Percentiles rank a stretch among this genome's conserved stretches.
These are phyloP conservation scores for Todiramphus saurophagus DNA, from an alignment of 2,113 vertebrate genomes.

Conservation along the genomic window DNA sequence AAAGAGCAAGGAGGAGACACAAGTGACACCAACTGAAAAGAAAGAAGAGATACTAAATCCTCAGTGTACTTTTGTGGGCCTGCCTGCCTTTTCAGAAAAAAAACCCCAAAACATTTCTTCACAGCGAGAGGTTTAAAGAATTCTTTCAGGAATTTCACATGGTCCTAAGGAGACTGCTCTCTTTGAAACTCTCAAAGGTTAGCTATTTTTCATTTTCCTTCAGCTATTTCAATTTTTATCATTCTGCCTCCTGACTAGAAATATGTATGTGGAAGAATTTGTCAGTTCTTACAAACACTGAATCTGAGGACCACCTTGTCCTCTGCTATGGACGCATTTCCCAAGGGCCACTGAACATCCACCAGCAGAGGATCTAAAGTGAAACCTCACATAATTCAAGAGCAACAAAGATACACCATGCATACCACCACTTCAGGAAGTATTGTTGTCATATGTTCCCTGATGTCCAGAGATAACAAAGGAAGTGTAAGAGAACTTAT, in stretches of 20 bases:
- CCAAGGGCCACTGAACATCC: neutral
- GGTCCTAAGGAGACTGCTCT: neutral
- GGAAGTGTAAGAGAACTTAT: neutral
- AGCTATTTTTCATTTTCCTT: constrained; percentile 21
- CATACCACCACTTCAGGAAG: neutral
- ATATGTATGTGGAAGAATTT: neutral
- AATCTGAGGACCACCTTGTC: neutral
- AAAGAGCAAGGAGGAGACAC: constrained; percentile 36
- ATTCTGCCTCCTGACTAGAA: neutral
- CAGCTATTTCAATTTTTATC: neutral
- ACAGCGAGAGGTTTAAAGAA: neutral
- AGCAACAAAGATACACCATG: neutral
- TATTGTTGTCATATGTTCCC: neutral
- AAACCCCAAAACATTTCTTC: neutral
- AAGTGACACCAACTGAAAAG: neutral
- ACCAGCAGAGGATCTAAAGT: neutral
- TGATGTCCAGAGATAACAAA: neutral
- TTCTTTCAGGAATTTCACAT: constrained; percentile 9
- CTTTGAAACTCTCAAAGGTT: neutral
- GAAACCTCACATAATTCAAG: neutral
- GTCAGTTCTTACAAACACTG: neutral
- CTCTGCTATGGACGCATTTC: neutral
- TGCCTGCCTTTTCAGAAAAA: neutral
- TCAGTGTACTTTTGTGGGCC: neutral
- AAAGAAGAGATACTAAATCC: neutral